Percentiles rank a stretch among this genome's conserved stretches.
These are phyloP conservation scores for Monochamus alternatus DNA, from an alignment of 2,888 invertebrate genomes.

Conservation along the genomic window DNA sequence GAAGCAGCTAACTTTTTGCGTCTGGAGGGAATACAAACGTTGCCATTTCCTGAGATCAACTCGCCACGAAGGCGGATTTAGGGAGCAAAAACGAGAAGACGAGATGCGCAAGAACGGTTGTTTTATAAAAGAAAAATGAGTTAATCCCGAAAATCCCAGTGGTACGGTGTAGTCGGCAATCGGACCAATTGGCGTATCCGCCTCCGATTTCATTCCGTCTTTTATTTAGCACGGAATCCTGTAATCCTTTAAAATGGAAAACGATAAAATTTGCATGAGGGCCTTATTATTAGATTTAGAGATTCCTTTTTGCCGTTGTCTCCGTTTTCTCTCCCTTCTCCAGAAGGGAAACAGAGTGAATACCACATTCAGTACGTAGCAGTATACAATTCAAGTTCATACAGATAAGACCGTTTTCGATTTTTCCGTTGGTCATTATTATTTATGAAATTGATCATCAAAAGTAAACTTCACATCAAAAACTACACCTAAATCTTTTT, in stretches of 20 bases:
- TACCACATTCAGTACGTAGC: too few relatives aligned
- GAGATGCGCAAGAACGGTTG: background rate
- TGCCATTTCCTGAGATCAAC: constrained; percentile 2
- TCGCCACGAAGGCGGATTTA: background rate
- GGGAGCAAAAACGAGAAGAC: background rate
- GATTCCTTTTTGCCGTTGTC: background rate
- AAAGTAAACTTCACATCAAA: too few relatives aligned
- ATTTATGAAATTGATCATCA: too few relatives aligned
- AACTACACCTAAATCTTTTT: too few relatives aligned
- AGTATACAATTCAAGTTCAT: too few relatives aligned
- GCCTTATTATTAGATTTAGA: constrained; percentile 9
- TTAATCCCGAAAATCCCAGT: background rate
- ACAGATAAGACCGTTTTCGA: too few relatives aligned
- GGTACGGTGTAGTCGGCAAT: constrained; percentile 5
- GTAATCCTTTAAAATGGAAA: constrained; percentile 13
- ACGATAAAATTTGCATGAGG: constrained; percentile 19
- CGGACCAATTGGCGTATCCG: constrained; percentile 8
- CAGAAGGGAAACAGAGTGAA: too few relatives aligned
- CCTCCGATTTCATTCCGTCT: background rate
- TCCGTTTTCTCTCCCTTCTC: background rate
- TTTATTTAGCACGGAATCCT: constrained; percentile 1
- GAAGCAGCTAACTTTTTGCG: background rate
- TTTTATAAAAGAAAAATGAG: constrained; percentile 16
- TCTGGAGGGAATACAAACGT: background rate
- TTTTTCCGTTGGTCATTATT: too few relatives aligned